Base-by-base conservation (phyloP, 2,113 vertebrate species). In the Python bivittatus region DNA sequence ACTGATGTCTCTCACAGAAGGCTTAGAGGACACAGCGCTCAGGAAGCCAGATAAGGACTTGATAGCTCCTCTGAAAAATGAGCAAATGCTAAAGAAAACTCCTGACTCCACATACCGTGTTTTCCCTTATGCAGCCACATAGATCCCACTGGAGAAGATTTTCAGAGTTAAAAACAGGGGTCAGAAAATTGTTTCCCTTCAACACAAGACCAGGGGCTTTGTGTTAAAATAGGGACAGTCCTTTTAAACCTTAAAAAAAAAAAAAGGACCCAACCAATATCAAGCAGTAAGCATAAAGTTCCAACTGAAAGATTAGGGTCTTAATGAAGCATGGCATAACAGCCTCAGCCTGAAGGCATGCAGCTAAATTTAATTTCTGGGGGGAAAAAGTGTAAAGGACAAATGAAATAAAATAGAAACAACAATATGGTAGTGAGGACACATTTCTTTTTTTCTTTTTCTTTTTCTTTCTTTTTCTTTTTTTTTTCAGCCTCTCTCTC, bases 251-350 rank as follows among this genome's bases (percentile, higher is more conserved):
- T 42, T 10, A 29, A 42, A 27, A 38, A 9, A 29, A 15, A 38
- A 42, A 0, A 54, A 54, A 25, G 5, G 13, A 5, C 88, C 48
- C 17, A 42, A 48, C 42, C 58, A 91, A 91, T 33, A 92, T 92
- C 92, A 92, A 85, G 57, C 79, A 89, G 92, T 60, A 89, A 89
- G 87, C 38, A 89, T 33, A 29, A 88, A 91, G 22, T 85, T 89
- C 23, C 7, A 42, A 1, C 8, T 85, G 92, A 91, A 91, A 92
- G 79, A 7, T n/a, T 68, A 87, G 61, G 23, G 61, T 89, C 89
- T 93, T 86, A 79, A 93, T 53, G 92, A 94, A 92, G 58, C 79
- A 91, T 91, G 42, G 92, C 91, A 20, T 93, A 94, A 61, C 88
- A 90, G 44, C 10, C 1, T 68, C 33, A 95, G 52, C 48, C 9